phyloP scores from a whole-genome alignment of 2,888 invertebrate species.

The Himalopsyche kuldschensis region DNA sequence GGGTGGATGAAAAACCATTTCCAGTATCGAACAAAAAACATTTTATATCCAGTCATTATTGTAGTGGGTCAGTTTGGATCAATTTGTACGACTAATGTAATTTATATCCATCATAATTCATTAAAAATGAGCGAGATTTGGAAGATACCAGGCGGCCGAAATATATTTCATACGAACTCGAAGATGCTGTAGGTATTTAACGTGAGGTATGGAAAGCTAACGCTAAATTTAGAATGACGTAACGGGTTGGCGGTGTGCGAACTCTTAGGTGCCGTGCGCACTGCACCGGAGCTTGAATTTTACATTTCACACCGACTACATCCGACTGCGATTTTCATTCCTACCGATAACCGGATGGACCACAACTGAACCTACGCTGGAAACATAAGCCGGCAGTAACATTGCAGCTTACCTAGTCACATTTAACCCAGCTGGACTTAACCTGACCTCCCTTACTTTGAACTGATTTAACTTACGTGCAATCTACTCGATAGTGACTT shows the following conservation, averaged over 20 bases:
- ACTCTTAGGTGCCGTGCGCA: conserved; percentile 35
- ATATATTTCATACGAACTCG: conserved; percentile 42
- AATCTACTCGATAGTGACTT: background rate
- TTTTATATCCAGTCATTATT: background rate
- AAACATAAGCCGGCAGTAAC: background rate
- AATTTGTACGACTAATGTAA: background rate
- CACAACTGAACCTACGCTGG: background rate
- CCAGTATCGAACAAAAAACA: too few species aligned
- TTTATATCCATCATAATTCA: background rate
- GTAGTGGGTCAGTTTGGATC: background rate
- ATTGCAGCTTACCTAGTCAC: background rate
- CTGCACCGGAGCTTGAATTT: background rate
- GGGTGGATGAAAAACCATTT: too few species aligned
- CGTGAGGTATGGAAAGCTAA: background rate
- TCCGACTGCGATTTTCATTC: background rate
- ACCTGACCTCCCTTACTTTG: background rate
- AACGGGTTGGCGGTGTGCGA: conserved; percentile 12
- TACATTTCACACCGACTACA: background rate
- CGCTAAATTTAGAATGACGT: conserved; percentile 38
- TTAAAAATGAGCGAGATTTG: background rate
- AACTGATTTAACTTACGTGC: background rate
- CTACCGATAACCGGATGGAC: background rate
- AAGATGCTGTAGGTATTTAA: conserved; percentile 40
- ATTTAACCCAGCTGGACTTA: background rate
- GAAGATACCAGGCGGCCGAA: background rate